Evolutionary conservation across 2,888 invertebrate species (phyloP), one percentile per base, ranked within the genome.

Genomic region (Noctua comes): DNA sequence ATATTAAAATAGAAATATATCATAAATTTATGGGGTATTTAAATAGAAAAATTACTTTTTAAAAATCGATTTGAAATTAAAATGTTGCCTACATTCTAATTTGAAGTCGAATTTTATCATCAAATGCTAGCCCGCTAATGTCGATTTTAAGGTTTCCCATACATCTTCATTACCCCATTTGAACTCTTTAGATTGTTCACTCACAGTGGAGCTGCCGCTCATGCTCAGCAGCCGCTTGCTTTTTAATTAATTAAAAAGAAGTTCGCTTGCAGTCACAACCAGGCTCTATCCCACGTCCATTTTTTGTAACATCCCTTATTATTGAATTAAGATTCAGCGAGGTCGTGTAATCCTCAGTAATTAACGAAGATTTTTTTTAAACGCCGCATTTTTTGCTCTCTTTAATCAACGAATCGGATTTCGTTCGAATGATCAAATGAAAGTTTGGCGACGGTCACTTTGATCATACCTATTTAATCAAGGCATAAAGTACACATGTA

Each of bases 281-380:
- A 59, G 48, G 16, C 77, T 69, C 21, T 46, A 71, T 13, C 3
- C 31, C 18, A 43, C 48, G 43, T 72, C 13, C 0, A 65, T 77
- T 88, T 82, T 82, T 80, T 79, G n/a, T 74, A 76, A 70, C 79
- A 72, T 80, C 72, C 77, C 77, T 81, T 79, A 77, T 79, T 82
- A 88, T 88, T 87, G 74, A 83, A 88, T 88, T 85, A 85, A 87
- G 76, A 83, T 87, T 88, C 72, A 76, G 73, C 76, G 51, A 69
- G 77, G 59, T 68, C 68, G 64, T 76, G 74, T 83, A 87, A 88
- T 83, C 77, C 80, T 79, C 72, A 74, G 80, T 87, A 87, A 88
- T 88, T 88, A 88, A 82, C 76, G 65, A 57, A 74, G 68, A 66
- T 78, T 79, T 86, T 86, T 64, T 84, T 83, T 36, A 70, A 73